These are phyloP conservation scores for Lipophrys pholis DNA, from an alignment of 2,113 vertebrate genomes.

Conservation along the genomic window DNA sequence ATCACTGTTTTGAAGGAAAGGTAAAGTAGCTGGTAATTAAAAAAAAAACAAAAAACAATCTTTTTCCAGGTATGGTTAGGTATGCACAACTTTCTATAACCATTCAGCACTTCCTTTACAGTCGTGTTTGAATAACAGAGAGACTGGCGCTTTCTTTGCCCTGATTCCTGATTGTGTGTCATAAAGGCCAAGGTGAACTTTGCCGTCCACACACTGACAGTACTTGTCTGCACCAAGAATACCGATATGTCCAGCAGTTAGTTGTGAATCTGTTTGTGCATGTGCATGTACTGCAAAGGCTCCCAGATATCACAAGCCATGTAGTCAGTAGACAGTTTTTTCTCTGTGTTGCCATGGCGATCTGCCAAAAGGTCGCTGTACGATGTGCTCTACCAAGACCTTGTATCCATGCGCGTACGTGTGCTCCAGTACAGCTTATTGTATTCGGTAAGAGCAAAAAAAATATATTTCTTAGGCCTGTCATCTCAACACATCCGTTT, in stretches of 20 bases:
- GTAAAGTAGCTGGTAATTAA: not conserved
- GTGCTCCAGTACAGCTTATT: slow-evolving; percentile 45
- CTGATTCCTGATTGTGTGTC: slow-evolving; percentile 51
- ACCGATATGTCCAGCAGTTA: slow-evolving; percentile 56
- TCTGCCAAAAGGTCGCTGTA: slow-evolving; percentile 56
- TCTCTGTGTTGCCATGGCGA: slow-evolving; percentile 66
- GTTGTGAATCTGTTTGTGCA: slow-evolving; percentile 22
- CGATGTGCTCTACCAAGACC: slow-evolving; percentile 61
- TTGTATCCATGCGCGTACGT: slow-evolving; percentile 35
- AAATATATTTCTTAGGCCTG: slow-evolving; percentile 29
- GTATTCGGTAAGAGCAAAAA: slow-evolving; percentile 55
- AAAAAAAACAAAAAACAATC: too few relatives aligned
- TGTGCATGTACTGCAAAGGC: slow-evolving; percentile 30
- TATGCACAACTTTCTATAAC: not conserved
- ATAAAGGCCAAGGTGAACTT: slow-evolving; percentile 70
- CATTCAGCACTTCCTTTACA: slow-evolving; percentile 15
- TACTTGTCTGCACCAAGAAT: slow-evolving; percentile 54
- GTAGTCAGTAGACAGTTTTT: slow-evolving; percentile 57
- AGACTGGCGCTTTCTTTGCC: slow-evolving; percentile 17
- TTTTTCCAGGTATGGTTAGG: too few relatives aligned
- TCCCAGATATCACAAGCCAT: slow-evolving; percentile 40
- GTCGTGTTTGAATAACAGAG: slow-evolving; percentile 26
- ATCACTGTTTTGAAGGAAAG: slow-evolving; percentile 18
- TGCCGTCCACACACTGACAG: slow-evolving; percentile 47
- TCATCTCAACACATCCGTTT: not conserved